Base-by-base conservation (phyloP, 1,140 invertebrate genomes). In the Neodiprion fabricii region DNA sequence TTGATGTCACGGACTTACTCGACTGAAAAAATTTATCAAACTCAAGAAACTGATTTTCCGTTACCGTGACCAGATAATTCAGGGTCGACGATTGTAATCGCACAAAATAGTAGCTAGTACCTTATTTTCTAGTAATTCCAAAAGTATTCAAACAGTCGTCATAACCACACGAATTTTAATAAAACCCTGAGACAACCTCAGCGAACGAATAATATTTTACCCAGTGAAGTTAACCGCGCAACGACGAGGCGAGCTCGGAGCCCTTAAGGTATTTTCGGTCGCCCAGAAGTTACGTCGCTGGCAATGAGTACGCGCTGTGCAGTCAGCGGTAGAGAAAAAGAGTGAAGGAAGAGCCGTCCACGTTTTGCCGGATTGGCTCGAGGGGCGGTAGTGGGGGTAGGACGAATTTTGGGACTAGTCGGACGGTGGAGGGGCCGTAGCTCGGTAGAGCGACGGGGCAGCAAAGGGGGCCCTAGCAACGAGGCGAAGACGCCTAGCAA, bases 351-450 rank as follows among this genome's bases (percentile, higher is more conserved):
- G 61, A 65, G 61, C 61, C 12, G 17, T 14, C 61, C 61, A 17
- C 61, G 12, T 14, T 14, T 65, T 14, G 61, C 28, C 1, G 61
- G 61, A 65, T 69, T 69, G 67, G 67, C 67, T 14, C 40, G 80
- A 78, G 74, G 73, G 75, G 70, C 70, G 76, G 75, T 80, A 76
- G 72, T 70, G 77, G 78, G 80, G 73, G 79, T 79, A 70, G 72
- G 80, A 82, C 83, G 83, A 82, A 85, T 88, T 88, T 88, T 86
- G 83, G 86, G 85, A 88, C 85, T 88, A 86, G 82, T 84, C 80
- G 77, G 28, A 4, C 53, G 53, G 53, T 9, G 53, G 53, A 0
- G 53, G 53, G 53, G 53, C 72, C 68, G 71, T 69, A 76, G 66
- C 61, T 70, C 71, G 76, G 72, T 72, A 73, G 79, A 61, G 77